Evolutionary conservation across 1,140 invertebrate species (phyloP).

Genomic region (Holotrichia oblita): DNA sequence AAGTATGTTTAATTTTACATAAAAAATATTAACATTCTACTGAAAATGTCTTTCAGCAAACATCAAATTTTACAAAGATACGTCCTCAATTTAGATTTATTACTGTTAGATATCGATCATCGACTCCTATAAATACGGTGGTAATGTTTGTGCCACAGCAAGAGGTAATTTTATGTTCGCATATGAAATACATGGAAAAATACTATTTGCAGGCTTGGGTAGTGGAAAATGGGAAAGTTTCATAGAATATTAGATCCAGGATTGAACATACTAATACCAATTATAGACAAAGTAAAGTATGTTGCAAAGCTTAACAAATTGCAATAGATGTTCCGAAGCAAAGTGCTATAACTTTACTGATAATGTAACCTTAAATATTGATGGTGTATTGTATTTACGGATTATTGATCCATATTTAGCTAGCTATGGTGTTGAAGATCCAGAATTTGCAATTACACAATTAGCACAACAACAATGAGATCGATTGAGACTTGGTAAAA

Average conservation of each 20-base stretch:
- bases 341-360: constrained; percentile 97
- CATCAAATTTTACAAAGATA: neutral
- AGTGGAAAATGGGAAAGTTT: constrained; percentile 98
- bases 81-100: constrained; percentile 52
- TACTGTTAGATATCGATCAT: constrained; percentile 67
- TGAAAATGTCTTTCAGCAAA: constrained; percentile 37
- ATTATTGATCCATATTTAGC: constrained; percentile 94
- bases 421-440: constrained; percentile 99
- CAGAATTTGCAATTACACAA: constrained; percentile 99
- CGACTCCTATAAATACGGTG: constrained; percentile 89
- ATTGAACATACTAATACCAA: constrained; percentile 91
- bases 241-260: constrained; percentile 93
- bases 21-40: neutral
- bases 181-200: constrained; percentile 40
- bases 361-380: constrained; percentile 96
- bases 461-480: constrained; percentile 99
- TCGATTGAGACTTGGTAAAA: constrained; percentile 99
- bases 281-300: constrained; percentile 95
- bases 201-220: constrained; percentile 87
- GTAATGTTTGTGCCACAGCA: constrained; percentile 99
- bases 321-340: constrained; percentile 99
- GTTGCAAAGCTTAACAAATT: constrained; percentile 99
- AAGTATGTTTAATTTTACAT: constrained; percentile 38
- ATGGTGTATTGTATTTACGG: constrained; percentile 96
- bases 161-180: constrained; percentile 72